Base-by-base conservation (phyloP, 2,888 invertebrate genomes). In the Stenolophus ochropezus region DNA sequence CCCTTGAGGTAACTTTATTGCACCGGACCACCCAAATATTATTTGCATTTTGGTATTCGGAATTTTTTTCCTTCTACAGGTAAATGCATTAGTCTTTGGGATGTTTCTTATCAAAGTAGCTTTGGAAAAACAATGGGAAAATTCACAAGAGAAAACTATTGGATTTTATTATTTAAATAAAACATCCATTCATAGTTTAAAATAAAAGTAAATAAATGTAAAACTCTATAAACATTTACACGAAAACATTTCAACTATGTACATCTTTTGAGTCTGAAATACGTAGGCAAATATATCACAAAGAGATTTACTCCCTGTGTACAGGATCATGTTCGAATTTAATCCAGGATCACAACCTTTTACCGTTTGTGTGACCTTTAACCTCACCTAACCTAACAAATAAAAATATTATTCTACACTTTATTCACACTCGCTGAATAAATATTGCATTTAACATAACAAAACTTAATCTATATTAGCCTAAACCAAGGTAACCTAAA, bases 1-100 rank as follows among this genome's bases (percentile, higher is more conserved):
- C n/a, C 73, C 73, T 42, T 23, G 20, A 80, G 77, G 77, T 77
- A 58, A 73, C 51, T 80, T 80, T 80, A 80, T 80, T 56, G 69
- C 80, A 56, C 51, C 56, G 33, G 80, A 73, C 80, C 73, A 80
- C 80, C 80, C 58, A 71, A 18, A 5, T 20, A 61, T 61, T 61
- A 79, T 79, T 79, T 79, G 69, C 79, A 79, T 79, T 78, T 5
- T 25, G 23, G 49, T 42, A 65, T 21, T 16, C n/a, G 4, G 16
- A 4, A 51, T 61, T 61, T 61, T 61, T 61, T 71, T 71, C 73
- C 73, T 49, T 73, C 73, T 4, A 20, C 73, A 73, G 73, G 73
- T 73, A 73, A 20, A 16, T 65, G 14, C 16, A 69, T 61, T 61
- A 69, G 65, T 65, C 21, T 56, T 11, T 20, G 1, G 56, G 21